Conservation (phyloP, 2,888 invertebrate genomes). For the Hermodice carunculata region DNA sequence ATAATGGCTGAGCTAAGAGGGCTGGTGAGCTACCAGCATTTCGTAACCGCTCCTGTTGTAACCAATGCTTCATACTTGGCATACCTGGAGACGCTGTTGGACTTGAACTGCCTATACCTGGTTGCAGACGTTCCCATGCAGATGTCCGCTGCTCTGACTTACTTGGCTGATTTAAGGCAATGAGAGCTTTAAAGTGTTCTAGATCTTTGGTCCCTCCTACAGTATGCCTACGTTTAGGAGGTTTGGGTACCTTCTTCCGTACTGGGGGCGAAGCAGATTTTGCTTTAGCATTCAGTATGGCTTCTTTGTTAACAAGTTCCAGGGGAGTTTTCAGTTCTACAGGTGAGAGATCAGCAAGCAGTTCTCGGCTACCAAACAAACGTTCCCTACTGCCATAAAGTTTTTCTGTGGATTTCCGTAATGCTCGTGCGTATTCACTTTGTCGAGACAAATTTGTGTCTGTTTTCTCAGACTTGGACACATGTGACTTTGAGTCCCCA, state of each 20-base stretch:
- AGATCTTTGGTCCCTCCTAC: conserved; percentile 94
- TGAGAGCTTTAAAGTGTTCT: conserved; percentile 74
- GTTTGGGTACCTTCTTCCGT: conserved; percentile 29
- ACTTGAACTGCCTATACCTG: conserved; percentile 49
- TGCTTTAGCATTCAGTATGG: background rate
- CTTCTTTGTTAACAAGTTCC: background rate
- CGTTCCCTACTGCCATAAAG: conserved; percentile 15
- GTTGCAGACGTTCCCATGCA: conserved; percentile 68
- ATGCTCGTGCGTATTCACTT: conserved; percentile 18
- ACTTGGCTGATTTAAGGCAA: conserved; percentile 36
- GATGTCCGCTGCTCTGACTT: conserved; percentile 38
- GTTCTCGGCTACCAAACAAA: conserved; percentile 6
- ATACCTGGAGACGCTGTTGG: conserved; percentile 35
- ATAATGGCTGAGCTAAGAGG: conserved; percentile 11
- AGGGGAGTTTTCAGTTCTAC: background rate
- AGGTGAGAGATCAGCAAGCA: background rate
- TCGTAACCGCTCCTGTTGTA: conserved; percentile 73
- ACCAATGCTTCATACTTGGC: conserved; percentile 62
- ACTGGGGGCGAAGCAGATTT: conserved; percentile 36
- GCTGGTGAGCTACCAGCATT: conserved; percentile 31
- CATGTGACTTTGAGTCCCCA: conserved; percentile 13
- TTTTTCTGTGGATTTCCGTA: conserved; percentile 26
- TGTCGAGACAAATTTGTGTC: conserved; percentile 27
- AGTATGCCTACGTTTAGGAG: conserved; percentile 82
- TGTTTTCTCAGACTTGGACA: conserved; percentile 51